A percentile compares a stretch with the other conserved stretches of the same genome.
These are phyloP conservation scores for Clavelina lepadiformis DNA, from an alignment of 23 tunicate genomes.

Conservation along the genomic window DNA sequence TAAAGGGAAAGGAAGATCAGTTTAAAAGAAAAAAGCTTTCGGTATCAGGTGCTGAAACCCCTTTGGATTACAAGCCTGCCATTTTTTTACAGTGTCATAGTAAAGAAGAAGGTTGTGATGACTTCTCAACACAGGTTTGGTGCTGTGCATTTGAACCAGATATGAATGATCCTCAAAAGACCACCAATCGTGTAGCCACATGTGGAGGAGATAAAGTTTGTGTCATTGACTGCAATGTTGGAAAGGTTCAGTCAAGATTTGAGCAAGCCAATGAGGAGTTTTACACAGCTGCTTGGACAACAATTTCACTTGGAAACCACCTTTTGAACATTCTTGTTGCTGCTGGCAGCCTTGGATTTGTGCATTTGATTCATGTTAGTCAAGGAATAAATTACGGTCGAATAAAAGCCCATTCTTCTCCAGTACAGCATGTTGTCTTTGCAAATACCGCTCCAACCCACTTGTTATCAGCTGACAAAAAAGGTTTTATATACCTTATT, in stretches of 20 bases:
- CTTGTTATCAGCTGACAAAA: conserved; percentile 64
- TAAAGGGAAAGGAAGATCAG: no score
- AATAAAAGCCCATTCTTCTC: conserved; percentile 66
- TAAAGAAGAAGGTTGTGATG: conserved; percentile 21
- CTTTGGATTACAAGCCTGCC: neutral
- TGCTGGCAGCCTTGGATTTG: conserved; percentile 66
- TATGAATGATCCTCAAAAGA: conserved; percentile 7
- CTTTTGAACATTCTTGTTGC: conserved; percentile 43
- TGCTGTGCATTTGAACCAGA: conserved; percentile 74
- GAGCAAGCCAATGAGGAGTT: conserved; percentile 76
- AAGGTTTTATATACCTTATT: conserved; percentile 34
- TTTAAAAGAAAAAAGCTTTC: no score
- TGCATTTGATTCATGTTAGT: conserved; percentile 53
- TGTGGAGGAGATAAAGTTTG: conserved; percentile 93
- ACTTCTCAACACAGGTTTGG: conserved; percentile 79
- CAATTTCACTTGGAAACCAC: conserved; percentile 2
- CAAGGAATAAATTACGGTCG: conserved; percentile 55
- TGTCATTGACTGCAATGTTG: conserved; percentile 59
- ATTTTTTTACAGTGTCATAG: conserved; percentile 62
- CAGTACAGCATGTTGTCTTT: conserved; percentile 66
- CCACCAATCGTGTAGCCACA: conserved; percentile 74
- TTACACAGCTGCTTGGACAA: conserved; percentile 73
- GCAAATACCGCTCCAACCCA: conserved; percentile 17
- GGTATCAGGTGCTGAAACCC: neutral
- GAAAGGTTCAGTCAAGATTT: conserved; percentile 53